Evolutionary conservation across 2,888 invertebrate species (phyloP), one percentile per base, ranked within the genome.

Genomic region (Mimachlamys varia): DNA sequence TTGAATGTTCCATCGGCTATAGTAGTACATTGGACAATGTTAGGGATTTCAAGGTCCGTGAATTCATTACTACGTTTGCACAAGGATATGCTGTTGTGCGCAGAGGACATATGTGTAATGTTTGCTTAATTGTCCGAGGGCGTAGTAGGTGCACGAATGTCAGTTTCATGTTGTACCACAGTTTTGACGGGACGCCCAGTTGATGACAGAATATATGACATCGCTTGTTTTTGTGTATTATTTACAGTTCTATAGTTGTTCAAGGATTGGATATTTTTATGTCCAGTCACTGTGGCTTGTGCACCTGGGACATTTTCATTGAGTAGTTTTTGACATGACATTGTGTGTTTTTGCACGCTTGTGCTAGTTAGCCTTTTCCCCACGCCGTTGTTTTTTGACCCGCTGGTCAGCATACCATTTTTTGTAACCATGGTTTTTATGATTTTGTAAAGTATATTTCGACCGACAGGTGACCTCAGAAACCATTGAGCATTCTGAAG

Each of bases 191-290:
- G 27, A 27, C 62, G 62, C 10, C 27, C 62, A 76, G 62, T 27
- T 76, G 62, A 76, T 76, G 62, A 76, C n/a, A 76, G 62, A 76
- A 76, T 76, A 76, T 5, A 76, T 76, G 62, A 13, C 62, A 76
- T 76, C 5, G 62, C 27, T 76, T 76, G 62, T 76, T 76, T 76
- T 13, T 76, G 62, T 76, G n/a, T 76, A 13, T 76, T 76, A 17
- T n/a, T 76, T 13, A 76, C 62, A 76, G 62, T 76, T 76, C 62
- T 76, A n/a, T 76, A 76, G 62, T 76, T 76, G 62, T 27, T 76
- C 27, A 76, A 27, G n/a, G 62, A 76, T 76, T 76, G 62, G 13
- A 76, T 76, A 13, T 76, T n/a, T 76, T 55, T 55, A 19, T 55
- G 55, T 55, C 55, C 62, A 17, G 27, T 27, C 27, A 76, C 62